phyloP scores from a whole-genome alignment of 2,113 vertebrate genomes.

The Diphyllodes magnificus region DNA sequence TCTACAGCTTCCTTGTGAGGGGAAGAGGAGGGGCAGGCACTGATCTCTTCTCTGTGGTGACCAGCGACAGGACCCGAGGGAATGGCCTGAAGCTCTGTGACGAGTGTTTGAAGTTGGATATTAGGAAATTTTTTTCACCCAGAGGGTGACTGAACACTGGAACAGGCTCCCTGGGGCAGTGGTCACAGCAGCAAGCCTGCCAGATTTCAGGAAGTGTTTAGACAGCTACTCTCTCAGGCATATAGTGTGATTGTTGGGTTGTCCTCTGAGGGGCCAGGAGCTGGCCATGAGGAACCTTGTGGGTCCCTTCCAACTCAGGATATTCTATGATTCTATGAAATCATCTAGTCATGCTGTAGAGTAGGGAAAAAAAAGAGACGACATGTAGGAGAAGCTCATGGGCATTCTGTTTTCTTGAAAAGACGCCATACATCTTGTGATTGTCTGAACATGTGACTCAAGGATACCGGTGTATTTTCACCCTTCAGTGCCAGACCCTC shows the following conservation, averaged over 20 bases:
- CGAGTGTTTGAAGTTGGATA: not conserved
- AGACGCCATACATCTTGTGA: not conserved
- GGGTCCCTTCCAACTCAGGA: not conserved
- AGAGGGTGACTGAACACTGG: fast-evolving
- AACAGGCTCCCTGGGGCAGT: not conserved
- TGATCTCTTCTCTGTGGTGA: not conserved
- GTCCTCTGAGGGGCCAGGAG: not conserved
- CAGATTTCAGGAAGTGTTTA: not conserved
- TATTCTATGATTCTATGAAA: not conserved
- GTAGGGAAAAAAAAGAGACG: not conserved
- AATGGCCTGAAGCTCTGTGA: not conserved
- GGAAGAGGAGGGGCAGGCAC: not conserved
- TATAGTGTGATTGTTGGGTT: not conserved
- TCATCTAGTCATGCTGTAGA: not conserved
- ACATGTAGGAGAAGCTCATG: not conserved
- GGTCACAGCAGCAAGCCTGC: not conserved
- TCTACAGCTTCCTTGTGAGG: no score
- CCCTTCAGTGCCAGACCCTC: not conserved
- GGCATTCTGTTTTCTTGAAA: not conserved
- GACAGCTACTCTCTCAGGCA: not conserved
- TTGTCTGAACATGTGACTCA: not conserved
- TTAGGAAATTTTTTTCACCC: not conserved
- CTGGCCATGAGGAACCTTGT: not conserved
- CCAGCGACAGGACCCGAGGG: not conserved
- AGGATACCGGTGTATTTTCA: not conserved